A percentile compares a stretch with the other conserved stretches of the same genome.
Conservation (phyloP, 2,888 invertebrate genomes). For the Boloria euphrosyne region DNA sequence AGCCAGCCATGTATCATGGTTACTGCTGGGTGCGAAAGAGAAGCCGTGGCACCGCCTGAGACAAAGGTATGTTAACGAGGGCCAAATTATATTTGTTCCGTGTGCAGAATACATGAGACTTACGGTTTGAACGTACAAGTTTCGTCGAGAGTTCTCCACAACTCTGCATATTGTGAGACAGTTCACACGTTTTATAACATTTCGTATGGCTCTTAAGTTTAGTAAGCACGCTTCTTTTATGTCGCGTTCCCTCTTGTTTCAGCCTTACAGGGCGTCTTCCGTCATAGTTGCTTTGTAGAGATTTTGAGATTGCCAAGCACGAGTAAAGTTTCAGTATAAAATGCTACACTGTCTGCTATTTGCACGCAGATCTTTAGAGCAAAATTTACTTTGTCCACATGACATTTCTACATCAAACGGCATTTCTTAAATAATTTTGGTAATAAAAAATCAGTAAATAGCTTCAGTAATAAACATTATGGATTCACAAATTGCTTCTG, state of each 20-base stretch:
- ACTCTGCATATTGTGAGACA: constrained; percentile 28
- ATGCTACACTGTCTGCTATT: constrained; percentile 13
- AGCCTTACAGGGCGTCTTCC: constrained; percentile 29
- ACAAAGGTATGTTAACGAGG: constrained; percentile 56
- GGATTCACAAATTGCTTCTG: no score
- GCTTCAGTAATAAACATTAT: neutral
- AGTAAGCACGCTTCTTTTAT: constrained; percentile 37
- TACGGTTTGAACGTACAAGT: constrained; percentile 46
- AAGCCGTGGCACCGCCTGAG: constrained; percentile 37
- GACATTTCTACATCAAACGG: neutral
- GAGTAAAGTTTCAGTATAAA: constrained; percentile 23
- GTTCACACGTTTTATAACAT: constrained; percentile 38
- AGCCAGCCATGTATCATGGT: constrained; percentile 54
- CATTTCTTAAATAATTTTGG: neutral
- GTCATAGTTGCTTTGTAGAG: constrained; percentile 29
- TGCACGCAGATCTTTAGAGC: constrained; percentile 2
- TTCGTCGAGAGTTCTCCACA: constrained; percentile 31
- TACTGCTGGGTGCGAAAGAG: constrained; percentile 47
- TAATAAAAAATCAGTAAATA: no score
- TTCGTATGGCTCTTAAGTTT: constrained; percentile 34
- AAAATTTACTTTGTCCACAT: constrained; percentile 10
- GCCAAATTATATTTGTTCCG: constrained; percentile 65
- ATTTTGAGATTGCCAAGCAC: constrained; percentile 25
- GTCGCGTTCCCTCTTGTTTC: constrained; percentile 34
- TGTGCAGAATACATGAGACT: constrained; percentile 55